Percentiles rank a stretch among this genome's conserved stretches.
phyloP scores from a whole-genome alignment of 2,797 vertebrate species.

The Phyllotis vaccarum region DNA sequence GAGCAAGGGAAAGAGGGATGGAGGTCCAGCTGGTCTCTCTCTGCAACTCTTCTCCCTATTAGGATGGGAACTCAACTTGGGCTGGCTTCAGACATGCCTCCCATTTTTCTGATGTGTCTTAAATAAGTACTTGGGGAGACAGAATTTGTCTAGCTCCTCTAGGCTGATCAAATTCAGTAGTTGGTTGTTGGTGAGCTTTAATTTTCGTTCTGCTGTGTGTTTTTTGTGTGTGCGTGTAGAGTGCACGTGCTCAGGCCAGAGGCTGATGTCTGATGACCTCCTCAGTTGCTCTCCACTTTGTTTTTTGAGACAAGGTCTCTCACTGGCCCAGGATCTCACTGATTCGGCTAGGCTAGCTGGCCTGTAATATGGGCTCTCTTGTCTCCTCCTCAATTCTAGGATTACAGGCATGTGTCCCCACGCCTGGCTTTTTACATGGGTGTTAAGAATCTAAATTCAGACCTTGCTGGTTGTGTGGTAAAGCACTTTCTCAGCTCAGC shows the following conservation, averaged over 20 bases:
- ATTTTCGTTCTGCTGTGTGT: background rate
- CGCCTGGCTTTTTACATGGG: background rate
- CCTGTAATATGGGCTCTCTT: background rate
- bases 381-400: background rate
- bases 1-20: background rate
- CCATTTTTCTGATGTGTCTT: background rate
- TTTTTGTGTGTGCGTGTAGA: background rate
- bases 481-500: background rate
- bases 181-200: background rate
- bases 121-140: background rate
- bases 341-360: background rate
- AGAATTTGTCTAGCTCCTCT: background rate
- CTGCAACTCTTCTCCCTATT: rapidly evolving
- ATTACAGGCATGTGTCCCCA: background rate
- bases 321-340: background rate
- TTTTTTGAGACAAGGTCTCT: background rate
- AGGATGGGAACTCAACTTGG: background rate
- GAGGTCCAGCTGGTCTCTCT: background rate
- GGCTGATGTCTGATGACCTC: background rate
- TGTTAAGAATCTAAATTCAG: background rate
- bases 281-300: background rate
- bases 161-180: background rate
- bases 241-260: background rate
- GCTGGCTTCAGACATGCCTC: background rate
- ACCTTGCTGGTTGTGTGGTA: background rate